phyloP scores from a whole-genome alignment of 2,888 invertebrate genomes.

The Eudasyphora cyanicolor region DNA sequence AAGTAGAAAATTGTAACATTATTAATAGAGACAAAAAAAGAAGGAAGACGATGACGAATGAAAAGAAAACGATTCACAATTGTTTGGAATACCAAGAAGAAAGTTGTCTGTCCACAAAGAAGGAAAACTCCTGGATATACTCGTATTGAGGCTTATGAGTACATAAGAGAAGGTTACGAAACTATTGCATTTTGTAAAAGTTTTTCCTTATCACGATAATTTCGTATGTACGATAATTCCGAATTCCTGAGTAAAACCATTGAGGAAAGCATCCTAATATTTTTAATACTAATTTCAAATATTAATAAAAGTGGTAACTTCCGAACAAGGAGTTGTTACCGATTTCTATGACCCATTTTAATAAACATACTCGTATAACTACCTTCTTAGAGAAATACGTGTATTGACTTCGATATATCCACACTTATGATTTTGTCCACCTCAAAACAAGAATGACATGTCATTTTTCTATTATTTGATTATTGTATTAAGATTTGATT shows the following conservation, averaged over 20 bases:
- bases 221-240: too few relatives aligned
- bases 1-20: constrained; percentile 55
- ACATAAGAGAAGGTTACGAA: not conserved
- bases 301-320: too few relatives aligned
- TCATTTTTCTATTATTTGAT: constrained; percentile 37
- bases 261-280: too few relatives aligned
- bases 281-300: too few relatives aligned
- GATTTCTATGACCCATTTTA: too few relatives aligned
- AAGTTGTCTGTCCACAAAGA: not conserved
- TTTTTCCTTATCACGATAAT: too few relatives aligned
- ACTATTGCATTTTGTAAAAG: too few relatives aligned
- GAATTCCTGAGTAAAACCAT: too few relatives aligned
- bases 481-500: constrained; percentile 48
- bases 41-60: not conserved
- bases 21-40: constrained; percentile 33
- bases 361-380: too few relatives aligned
- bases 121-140: not conserved
- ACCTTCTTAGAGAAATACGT: too few relatives aligned
- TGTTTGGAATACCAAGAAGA: constrained; percentile 33
- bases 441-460: constrained; percentile 52
- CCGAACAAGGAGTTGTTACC: too few relatives aligned
- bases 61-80: constrained; percentile 39
- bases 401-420: too few relatives aligned
- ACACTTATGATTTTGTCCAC: constrained; percentile 52
- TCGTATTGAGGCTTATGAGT: not conserved